Evolutionary conservation across 1,140 invertebrate genomes (phyloP).

Genomic region (Monomorium pharaonis): DNA sequence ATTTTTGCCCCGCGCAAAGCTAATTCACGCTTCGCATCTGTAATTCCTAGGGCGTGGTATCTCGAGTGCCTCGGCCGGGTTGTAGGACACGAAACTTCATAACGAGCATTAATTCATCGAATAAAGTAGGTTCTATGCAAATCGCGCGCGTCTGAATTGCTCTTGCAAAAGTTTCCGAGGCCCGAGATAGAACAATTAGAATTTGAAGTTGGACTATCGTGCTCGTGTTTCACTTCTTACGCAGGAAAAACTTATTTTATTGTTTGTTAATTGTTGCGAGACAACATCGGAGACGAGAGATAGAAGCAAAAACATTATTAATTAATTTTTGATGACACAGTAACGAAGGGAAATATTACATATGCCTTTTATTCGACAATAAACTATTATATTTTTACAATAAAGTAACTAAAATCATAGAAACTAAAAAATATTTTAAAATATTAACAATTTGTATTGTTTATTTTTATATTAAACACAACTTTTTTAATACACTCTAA

Average conservation of each 20-base stretch:
- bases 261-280: conserved; percentile 27
- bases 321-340: neutral
- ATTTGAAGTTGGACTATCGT: conserved; percentile 19
- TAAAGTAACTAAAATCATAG: too few species aligned
- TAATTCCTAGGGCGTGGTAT: conserved; percentile 40
- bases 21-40: conserved; percentile 45
- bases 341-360: neutral
- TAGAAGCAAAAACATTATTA: neutral
- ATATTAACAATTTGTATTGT: neutral
- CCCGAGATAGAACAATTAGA: conserved; percentile 32
- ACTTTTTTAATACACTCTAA: neutral
- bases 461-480: neutral
- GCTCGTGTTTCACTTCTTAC: neutral
- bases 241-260: neutral
- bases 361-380: neutral
- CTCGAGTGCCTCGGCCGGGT: neutral
- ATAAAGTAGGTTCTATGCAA: conserved; percentile 60
- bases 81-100: conserved; percentile 58
- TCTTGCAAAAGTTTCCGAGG: conserved; percentile 22
- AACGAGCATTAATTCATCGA: conserved; percentile 63
- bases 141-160: conserved; percentile 33
- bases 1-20: conserved; percentile 39
- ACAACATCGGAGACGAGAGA: neutral
- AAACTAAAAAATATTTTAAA: too few species aligned
- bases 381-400: neutral